Percentiles rank a stretch among this genome's conserved stretches.
Conservation (phyloP, 92 coral and sea anemone species). For the Hydrozoanthus gracilis region DNA sequence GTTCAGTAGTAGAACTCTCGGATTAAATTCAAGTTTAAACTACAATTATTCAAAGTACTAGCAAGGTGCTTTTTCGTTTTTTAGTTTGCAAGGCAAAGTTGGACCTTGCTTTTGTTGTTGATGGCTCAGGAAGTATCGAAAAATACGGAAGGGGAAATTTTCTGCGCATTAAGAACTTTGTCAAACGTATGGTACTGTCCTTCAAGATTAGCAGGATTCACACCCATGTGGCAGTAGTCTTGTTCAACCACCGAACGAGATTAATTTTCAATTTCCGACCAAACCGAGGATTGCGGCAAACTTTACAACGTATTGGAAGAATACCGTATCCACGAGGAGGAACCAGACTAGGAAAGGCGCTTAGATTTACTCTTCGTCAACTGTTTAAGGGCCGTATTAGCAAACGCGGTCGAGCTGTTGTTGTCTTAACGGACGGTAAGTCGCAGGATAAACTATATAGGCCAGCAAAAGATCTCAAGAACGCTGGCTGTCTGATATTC, state of each 20-base stretch:
- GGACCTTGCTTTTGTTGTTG: constrained; percentile 83
- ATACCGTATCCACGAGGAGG: constrained; percentile 69
- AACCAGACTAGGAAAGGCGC: constrained; percentile 69
- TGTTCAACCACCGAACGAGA: constrained; percentile 61
- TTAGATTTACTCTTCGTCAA: constrained; percentile 31
- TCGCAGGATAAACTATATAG: constrained; percentile 54
- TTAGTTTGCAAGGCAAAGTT: constrained; percentile 67
- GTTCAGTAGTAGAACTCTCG: too few species aligned
- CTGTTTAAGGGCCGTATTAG: constrained; percentile 59
- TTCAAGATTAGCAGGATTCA: constrained; percentile 65
- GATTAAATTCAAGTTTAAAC: too few species aligned
- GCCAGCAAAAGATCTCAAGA: constrained; percentile 54
- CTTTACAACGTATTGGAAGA: constrained; percentile 52
- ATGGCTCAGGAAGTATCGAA: constrained; percentile 78
- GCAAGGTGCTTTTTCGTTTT: background rate
- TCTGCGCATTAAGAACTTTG: constrained; percentile 72
- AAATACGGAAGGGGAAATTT: constrained; percentile 62
- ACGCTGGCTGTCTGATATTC: constrained; percentile 54
- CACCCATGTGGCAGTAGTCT: constrained; percentile 71
- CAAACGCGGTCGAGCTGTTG: constrained; percentile 62
- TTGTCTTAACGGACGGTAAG: constrained; percentile 68
- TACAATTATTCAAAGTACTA: too few species aligned
- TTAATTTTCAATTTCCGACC: constrained; percentile 62
- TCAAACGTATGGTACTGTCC: constrained; percentile 73
- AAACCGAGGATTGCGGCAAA: constrained; percentile 51